phyloP scores from a whole-genome alignment of 1,140 invertebrate genomes.

The Atopsyche davidsoni region DNA sequence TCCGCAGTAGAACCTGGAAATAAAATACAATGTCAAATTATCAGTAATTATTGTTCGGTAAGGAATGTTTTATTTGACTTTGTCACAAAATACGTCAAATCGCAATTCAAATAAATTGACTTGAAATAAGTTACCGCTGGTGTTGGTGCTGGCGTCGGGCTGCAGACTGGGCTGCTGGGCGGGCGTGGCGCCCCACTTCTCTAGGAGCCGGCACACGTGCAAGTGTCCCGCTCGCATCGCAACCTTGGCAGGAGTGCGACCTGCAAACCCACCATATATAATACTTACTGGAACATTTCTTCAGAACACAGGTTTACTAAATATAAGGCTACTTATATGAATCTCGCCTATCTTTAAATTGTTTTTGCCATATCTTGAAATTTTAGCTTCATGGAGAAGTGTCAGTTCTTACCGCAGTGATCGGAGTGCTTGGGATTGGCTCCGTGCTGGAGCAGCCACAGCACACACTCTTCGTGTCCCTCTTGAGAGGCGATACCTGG shows the following conservation, averaged over 20 bases:
- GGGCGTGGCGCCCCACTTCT: constrained; percentile 39
- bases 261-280: constrained; percentile 60
- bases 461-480: constrained; percentile 87
- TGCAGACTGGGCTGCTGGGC: constrained; percentile 13
- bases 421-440: constrained; percentile 91
- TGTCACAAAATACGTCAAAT: too few species aligned
- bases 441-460: constrained; percentile 77
- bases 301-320: constrained; percentile 31
- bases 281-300: constrained; percentile 68
- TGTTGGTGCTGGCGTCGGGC: constrained; percentile 20
- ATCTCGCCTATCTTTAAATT: too few species aligned
- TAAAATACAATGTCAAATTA: constrained; percentile 14
- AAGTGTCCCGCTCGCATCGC: constrained; percentile 52
- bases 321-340: not conserved
- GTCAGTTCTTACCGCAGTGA: constrained; percentile 61
- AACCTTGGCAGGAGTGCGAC: constrained; percentile 52
- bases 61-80: not conserved
- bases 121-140: constrained; percentile 21
- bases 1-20: constrained; percentile 55
- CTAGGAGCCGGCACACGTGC: constrained; percentile 45
- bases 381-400: not conserved
- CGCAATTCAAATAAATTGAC: too few species aligned
- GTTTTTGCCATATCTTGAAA: not conserved
- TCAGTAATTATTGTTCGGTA: not conserved
- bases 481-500: constrained; percentile 76